These are phyloP conservation scores for Bos indicus DNA, from an alignment of 2,113 vertebrate species.

Conservation along the genomic window DNA sequence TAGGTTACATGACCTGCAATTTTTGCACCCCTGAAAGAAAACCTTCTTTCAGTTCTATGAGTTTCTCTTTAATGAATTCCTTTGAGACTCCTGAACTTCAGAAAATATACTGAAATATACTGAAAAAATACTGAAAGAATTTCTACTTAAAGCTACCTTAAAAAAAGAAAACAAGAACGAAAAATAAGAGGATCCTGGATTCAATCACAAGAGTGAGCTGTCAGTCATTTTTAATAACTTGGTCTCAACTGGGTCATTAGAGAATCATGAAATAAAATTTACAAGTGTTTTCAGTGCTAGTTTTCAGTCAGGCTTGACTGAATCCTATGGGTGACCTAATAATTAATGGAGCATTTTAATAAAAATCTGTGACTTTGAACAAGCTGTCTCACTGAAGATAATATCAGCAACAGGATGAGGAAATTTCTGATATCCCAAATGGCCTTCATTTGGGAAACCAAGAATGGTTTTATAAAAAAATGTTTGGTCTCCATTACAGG, in stretches of 20 bases:
- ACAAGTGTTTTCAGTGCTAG: not conserved
- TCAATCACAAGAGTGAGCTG: not conserved
- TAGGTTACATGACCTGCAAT: not conserved
- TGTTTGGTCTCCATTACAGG: not conserved
- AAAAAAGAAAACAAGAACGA: not conserved
- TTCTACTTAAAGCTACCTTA: not conserved
- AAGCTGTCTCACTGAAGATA: not conserved
- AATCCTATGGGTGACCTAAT: not conserved
- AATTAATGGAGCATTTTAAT: not conserved
- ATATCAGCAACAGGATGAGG: not conserved
- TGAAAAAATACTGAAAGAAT: not conserved
- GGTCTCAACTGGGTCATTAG: not conserved
- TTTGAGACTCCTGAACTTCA: not conserved
- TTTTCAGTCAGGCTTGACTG: not conserved
- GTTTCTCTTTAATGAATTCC: not conserved
- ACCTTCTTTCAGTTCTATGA: not conserved
- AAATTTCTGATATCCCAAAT: not conserved
- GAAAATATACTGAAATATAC: not conserved
- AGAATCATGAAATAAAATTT: not conserved
- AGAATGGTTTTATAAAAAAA: not conserved
- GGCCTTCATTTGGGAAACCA: not conserved
- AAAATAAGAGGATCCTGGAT: not conserved
- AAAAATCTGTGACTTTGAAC: not conserved
- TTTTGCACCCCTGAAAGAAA: not conserved
- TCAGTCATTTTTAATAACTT: not conserved